Conservation (phyloP, 64 coral and sea anemone genomes). For the Astreopora myriophthalma region DNA sequence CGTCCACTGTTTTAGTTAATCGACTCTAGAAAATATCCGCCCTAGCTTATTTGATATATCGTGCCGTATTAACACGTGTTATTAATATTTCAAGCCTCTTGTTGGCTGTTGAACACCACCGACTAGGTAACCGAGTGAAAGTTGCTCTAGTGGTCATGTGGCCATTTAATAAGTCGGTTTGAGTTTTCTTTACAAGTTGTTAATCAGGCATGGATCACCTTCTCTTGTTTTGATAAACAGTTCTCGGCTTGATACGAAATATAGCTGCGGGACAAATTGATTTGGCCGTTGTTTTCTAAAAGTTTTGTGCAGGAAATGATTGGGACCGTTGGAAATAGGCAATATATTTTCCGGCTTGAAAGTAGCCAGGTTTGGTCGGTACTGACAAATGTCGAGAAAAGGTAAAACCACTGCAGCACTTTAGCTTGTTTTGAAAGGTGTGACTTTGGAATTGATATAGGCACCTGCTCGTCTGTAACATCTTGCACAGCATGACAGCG, state of each 20-base stretch:
- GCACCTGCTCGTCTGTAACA: too few species aligned
- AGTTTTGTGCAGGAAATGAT: not conserved
- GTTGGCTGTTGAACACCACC: not conserved
- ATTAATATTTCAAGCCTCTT: slow-evolving; percentile 42
- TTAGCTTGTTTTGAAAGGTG: too few species aligned
- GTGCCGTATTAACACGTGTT: slow-evolving; percentile 4
- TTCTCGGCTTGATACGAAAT: not conserved
- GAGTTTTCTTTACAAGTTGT: not conserved
- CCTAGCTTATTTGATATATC: not conserved
- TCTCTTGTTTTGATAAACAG: slow-evolving; percentile 25
- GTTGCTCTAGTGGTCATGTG: slow-evolving; percentile 10
- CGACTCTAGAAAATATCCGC: too few species aligned
- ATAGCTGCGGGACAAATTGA: not conserved
- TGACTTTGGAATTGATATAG: too few species aligned
- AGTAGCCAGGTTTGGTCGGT: too few species aligned
- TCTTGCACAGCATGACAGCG: too few species aligned
- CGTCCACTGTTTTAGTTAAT: not conserved
- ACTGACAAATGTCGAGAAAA: too few species aligned
- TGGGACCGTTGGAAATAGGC: too few species aligned
- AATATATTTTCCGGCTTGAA: too few species aligned
- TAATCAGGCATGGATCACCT: not conserved
- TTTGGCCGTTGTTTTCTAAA: too few species aligned
- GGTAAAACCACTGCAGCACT: too few species aligned
- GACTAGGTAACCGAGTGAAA: not conserved
- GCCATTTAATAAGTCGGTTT: not conserved